These are phyloP conservation scores for Oligia latruncula DNA, from an alignment of 2,888 invertebrate genomes.

Conservation along the genomic window DNA sequence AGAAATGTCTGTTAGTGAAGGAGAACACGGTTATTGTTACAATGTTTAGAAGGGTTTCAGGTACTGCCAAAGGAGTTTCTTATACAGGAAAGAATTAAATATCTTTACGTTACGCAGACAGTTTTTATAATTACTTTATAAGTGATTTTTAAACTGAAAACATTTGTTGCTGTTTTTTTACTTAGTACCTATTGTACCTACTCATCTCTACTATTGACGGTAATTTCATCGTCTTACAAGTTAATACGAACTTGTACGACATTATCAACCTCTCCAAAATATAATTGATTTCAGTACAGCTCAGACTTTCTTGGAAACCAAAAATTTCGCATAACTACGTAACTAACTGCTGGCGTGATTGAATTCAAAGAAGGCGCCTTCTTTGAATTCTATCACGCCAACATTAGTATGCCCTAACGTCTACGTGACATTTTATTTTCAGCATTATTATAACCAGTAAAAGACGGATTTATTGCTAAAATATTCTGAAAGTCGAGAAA, in stretches of 20 bases:
- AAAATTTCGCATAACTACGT: slow-evolving; percentile 29
- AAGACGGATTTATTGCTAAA: slow-evolving; percentile 1
- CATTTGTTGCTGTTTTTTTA: background rate
- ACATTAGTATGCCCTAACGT: slow-evolving; percentile 22
- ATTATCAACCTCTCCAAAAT: slow-evolving; percentile 2
- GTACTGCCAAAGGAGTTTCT: background rate
- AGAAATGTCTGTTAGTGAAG: slow-evolving; percentile 54
- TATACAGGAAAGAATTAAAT: background rate
- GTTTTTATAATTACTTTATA: background rate
- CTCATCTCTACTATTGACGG: background rate
- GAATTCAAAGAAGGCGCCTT: slow-evolving; percentile 1
- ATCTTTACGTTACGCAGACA: background rate
- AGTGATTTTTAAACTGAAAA: background rate
- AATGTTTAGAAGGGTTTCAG: slow-evolving; percentile 17
- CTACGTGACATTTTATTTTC: slow-evolving; percentile 23
- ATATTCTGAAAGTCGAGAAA: slow-evolving; percentile 11
- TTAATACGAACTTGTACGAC: background rate
- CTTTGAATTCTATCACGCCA: slow-evolving; percentile 28
- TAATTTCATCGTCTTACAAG: background rate
- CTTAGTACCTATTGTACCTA: no score
- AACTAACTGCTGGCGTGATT: background rate
- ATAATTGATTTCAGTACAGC: slow-evolving; percentile 16
- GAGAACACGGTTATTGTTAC: slow-evolving; percentile 17
- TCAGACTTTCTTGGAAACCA: slow-evolving; percentile 26
- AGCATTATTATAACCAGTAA: slow-evolving; percentile 4